Evolutionary conservation across 2,113 vertebrate genomes (phyloP), one percentile per base, ranked within the genome.

Genomic region (Spea multiplicata): DNA sequence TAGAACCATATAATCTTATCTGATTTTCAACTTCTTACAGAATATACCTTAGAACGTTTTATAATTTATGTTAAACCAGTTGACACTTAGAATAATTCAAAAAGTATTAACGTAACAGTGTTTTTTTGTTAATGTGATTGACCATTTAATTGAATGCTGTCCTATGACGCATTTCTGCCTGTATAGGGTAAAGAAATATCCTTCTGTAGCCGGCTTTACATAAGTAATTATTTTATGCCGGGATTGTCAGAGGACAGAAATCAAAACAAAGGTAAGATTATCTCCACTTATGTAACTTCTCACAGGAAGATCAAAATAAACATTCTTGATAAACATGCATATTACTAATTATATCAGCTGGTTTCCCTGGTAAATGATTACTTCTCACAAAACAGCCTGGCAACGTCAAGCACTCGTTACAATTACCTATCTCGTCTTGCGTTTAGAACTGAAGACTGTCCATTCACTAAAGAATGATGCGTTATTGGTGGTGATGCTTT

Each of bases 401-500:
- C 78, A 71, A 44, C 64, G 16, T 44, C 16, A 62, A 74, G 80
- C 82, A 81, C 73, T 79, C 1, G 1, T 61, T 72, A 80, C 71
- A 78, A 83, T 90, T 95, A 98, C 91, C 97, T 92, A 91, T 98
- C 97, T 94, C 97, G 90, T 89, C 97, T 95, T 92, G 95, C 89
- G 92, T 94, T 97, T 88, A 99, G 91, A 80, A 93, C 93, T 81
- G 97, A 95, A 86, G 97, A 95, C 96, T 98, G 97, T 92, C 97
- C 97, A 88, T 99, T 99, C 91, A 96, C 92, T 87, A 97, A 94
- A 86, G 95, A 93, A 91, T 98, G 97, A 91, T 98, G 97, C 78
- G 95, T 94, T 90, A 99, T 94, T 89, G 97, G 97, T 83, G 97
- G 97, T 71, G 97, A 99, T 76, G 94, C 95, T 97, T 99, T 99